Base-by-base conservation (phyloP, 92 coral and sea anemone genomes). In the Pocillopora meandrina region DNA sequence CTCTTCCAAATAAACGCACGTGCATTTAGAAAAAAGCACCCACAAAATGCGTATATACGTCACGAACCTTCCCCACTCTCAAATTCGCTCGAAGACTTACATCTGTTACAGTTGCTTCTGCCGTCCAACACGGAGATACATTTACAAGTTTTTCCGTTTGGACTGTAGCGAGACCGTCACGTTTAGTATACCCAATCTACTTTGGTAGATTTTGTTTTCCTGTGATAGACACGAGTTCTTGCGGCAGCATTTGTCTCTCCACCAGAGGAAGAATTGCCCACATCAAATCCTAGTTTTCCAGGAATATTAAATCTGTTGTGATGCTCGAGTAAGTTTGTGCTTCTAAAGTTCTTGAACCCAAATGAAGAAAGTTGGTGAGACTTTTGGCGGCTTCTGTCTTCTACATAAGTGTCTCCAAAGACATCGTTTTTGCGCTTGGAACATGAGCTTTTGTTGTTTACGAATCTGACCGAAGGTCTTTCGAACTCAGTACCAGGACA, bases 191-290 rank as follows among this genome's bases (percentile, higher is more conserved):
- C 56, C 12, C 36, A 4, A 58, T 9, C 64, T 64, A 36, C 58
- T 36, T 36, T 65, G 12, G 34, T 63, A 19, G 19, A 6, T 19
- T 21, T 35, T 23, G 83, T 19, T 36, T 64, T 78, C 73, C 83
- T 4, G 16, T 64, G 12, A 31, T 78, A 78, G 9, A 65, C 61
- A 8, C 83, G 59, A 42, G 71, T 78, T 61, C 83, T 78, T 35
- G 83, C 83, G 17, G 62, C 83, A 42, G 20, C 52, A 49, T 36
- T 62, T 78, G 73, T 12, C n/a, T 68, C 19, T 12, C 18, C 26
- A 19, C 2, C 60, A 3, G 73, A 47, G 15, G 31, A 73, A 73
- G 60, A 49, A 9, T 11, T 65, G 12, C 19, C 57, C 6, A 7
- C 2, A 13, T 65, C 73, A 10, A 14, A 47, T 21, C 12, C 82